Percentiles rank a stretch among this genome's conserved stretches.
phyloP scores from a whole-genome alignment of 2,888 invertebrate species.

The Campoletis raptor region DNA sequence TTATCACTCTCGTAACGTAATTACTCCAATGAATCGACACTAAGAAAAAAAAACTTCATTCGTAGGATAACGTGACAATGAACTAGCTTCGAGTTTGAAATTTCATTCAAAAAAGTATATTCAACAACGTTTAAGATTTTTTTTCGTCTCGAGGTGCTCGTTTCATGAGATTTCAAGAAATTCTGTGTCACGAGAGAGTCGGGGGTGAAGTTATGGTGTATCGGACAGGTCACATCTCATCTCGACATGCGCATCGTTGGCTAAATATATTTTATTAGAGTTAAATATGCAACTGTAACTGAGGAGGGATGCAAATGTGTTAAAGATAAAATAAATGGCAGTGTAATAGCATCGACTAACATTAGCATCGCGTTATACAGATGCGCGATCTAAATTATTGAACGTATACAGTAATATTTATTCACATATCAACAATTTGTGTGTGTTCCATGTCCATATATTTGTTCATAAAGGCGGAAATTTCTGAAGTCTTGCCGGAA shows the following conservation, averaged over 20 bases:
- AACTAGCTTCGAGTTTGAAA: neutral
- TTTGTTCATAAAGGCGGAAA: slow-evolving; percentile 35
- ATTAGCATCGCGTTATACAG: slow-evolving; percentile 59
- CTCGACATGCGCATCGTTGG: slow-evolving; percentile 76
- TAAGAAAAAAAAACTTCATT: neutral
- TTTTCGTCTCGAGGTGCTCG: neutral
- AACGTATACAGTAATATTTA: neutral
- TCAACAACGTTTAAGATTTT: neutral
- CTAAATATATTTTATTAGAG: slow-evolving; percentile 76
- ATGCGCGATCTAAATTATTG: neutral
- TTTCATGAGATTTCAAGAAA: slow-evolving; percentile 55
- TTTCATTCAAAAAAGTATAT: neutral
- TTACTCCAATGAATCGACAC: neutral
- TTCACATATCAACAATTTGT: slow-evolving; percentile 51
- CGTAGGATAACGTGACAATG: neutral
- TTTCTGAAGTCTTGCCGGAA: slow-evolving; percentile 41
- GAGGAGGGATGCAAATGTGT: neutral
- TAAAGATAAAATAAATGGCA: slow-evolving; percentile 43
- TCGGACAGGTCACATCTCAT: slow-evolving; percentile 72
- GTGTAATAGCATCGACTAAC: slow-evolving; percentile 63
- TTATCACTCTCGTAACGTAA: neutral
- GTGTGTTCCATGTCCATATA: slow-evolving; percentile 33
- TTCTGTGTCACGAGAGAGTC: slow-evolving; percentile 71
- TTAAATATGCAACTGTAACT: slow-evolving; percentile 67
- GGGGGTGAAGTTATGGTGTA: slow-evolving; percentile 66